These are phyloP conservation scores for Sander vitreus DNA, from an alignment of 2,113 vertebrate species.

Conservation along the genomic window DNA sequence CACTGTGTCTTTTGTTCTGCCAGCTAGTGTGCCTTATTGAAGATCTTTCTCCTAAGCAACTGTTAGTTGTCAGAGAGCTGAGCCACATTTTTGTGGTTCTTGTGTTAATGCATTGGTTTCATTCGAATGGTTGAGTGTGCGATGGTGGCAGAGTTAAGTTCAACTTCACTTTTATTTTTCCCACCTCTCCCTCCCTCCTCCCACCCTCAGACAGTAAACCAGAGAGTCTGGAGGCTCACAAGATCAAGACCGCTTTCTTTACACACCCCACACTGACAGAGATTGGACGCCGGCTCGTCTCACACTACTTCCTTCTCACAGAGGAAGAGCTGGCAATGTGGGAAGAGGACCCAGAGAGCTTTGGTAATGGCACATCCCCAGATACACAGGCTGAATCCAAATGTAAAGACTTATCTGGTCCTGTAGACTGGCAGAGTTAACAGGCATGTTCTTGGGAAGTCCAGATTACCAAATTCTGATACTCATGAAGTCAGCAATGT, in stretches of 20 bases:
- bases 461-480: background rate
- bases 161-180: background rate
- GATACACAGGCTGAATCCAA: slow-evolving; percentile 19
- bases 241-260: slow-evolving; percentile 95
- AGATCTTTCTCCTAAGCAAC: slow-evolving; percentile 21
- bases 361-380: slow-evolving; percentile 85
- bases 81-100: background rate
- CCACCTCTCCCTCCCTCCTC: background rate
- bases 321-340: slow-evolving; percentile 96
- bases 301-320: slow-evolving; percentile 95
- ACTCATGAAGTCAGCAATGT: background rate
- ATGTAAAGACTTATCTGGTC: slow-evolving; percentile 35
- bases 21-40: slow-evolving; percentile 14
- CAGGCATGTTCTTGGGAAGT: slow-evolving; percentile 2
- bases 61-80: background rate
- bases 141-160: background rate
- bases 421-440: slow-evolving; percentile 20
- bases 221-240: slow-evolving; percentile 96
- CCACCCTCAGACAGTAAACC: slow-evolving; percentile 90
- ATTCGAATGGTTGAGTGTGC: background rate
- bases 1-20: slow-evolving; percentile 53
- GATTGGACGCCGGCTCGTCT: slow-evolving; percentile 94
- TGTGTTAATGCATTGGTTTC: background rate
- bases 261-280: slow-evolving; percentile 94
- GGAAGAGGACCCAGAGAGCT: slow-evolving; percentile 99